Conservation (phyloP, 2,888 invertebrate genomes). For the Rhagonycha lutea region DNA sequence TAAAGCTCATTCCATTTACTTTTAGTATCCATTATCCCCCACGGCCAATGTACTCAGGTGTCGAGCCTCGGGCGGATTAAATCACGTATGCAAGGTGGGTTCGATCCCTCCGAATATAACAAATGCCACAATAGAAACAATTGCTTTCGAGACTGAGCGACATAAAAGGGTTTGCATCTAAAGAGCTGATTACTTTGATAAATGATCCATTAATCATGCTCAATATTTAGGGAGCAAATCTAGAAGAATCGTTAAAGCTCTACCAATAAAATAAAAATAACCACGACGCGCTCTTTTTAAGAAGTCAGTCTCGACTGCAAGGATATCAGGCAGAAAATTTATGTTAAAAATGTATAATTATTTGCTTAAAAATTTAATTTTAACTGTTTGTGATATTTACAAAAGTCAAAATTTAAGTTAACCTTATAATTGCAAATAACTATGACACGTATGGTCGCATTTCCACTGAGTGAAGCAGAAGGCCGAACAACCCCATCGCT, state of each 20-base stretch:
- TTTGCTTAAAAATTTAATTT: no score
- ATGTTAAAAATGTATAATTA: no score
- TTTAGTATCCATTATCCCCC: conserved; percentile 54
- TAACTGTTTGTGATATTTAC: no score
- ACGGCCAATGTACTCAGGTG: conserved; percentile 57
- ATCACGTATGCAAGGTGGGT: conserved; percentile 46
- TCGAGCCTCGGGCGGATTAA: conserved; percentile 54
- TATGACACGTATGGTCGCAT: no score
- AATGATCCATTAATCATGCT: conserved; percentile 53
- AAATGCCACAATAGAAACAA: conserved; percentile 47
- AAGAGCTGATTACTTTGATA: conserved; percentile 54
- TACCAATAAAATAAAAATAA: neutral
- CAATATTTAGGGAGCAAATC: conserved; percentile 10
- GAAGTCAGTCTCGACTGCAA: neutral
- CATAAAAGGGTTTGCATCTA: conserved; percentile 42
- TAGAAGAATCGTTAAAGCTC: neutral
- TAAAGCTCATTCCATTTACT: conserved; percentile 53
- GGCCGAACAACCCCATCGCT: no score
- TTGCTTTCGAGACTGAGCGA: conserved; percentile 42
- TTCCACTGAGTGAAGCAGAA: no score
- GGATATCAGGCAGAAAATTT: no score
- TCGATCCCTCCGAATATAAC: conserved; percentile 23
- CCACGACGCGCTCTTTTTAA: neutral
- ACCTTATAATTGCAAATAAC: no score
- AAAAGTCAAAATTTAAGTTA: no score